These are phyloP conservation scores for Onthophagus sagittarius DNA, from an alignment of 2,888 invertebrate genomes.

Conservation along the genomic window DNA sequence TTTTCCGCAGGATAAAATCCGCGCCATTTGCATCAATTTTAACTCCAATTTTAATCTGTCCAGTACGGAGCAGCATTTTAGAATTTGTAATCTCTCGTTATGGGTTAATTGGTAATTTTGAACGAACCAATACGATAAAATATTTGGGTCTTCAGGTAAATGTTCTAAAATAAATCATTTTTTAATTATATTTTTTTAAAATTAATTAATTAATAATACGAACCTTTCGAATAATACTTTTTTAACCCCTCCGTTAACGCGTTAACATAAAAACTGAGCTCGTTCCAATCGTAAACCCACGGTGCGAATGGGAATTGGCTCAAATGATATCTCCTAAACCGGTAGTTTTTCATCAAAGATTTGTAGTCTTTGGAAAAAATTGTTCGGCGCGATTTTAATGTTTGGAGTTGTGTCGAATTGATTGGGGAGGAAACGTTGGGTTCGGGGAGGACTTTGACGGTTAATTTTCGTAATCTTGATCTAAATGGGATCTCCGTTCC, in stretches of 20 bases:
- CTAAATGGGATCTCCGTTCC: conserved; percentile 41
- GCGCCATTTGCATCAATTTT: conserved; percentile 50
- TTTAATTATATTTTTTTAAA: too few relatives aligned
- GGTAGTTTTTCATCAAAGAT: conserved; percentile 37
- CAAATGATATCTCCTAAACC: conserved; percentile 44
- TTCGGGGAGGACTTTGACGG: conserved; percentile 68
- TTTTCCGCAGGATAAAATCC: conserved; percentile 56
- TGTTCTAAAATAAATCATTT: conserved; percentile 38
- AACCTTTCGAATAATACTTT: conserved; percentile 38
- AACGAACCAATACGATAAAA: conserved; percentile 77
- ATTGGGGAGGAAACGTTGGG: conserved; percentile 57
- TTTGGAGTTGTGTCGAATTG: conserved; percentile 48
- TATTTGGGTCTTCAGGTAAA: conserved; percentile 63
- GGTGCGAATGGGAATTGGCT: conserved; percentile 41
- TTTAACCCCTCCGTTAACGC: conserved; percentile 36
- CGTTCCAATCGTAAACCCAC: conserved; percentile 45
- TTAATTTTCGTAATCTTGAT: conserved; percentile 53
- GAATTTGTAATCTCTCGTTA: conserved; percentile 57
- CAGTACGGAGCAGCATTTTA: conserved; percentile 65
- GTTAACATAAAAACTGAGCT: conserved; percentile 41
- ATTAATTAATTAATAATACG: neutral
- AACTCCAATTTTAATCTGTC: conserved; percentile 61
- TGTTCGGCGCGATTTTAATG: conserved; percentile 48
- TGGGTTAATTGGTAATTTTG: conserved; percentile 71
- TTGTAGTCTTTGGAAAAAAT: conserved; percentile 35